These are phyloP conservation scores for Mobula birostris DNA, from an alignment of 2,113 vertebrate species.

Conservation along the genomic window DNA sequence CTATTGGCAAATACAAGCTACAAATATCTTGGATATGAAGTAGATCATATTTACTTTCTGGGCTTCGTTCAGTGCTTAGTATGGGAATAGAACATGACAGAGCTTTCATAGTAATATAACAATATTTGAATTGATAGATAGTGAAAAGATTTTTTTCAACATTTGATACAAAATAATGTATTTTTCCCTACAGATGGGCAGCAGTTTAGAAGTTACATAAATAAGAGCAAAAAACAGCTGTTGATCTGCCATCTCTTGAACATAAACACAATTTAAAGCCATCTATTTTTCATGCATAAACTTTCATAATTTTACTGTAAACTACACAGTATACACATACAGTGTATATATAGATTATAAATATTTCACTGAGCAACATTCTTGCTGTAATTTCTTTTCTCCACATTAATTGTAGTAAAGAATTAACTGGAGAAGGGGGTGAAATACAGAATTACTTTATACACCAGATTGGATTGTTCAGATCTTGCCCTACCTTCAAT, in stretches of 20 bases:
- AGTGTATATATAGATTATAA: too few relatives aligned
- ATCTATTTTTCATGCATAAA: background rate
- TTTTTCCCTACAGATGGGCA: background rate
- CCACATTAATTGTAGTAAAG: background rate
- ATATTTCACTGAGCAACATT: too few relatives aligned
- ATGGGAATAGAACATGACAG: conserved; percentile 11
- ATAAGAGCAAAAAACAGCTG: background rate
- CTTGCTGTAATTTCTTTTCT: background rate
- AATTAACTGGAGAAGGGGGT: too few relatives aligned
- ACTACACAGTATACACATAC: too few relatives aligned
- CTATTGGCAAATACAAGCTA: conserved; percentile 20
- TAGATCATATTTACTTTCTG: conserved; percentile 29
- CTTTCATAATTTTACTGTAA: background rate
- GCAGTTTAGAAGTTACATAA: background rate
- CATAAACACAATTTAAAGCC: background rate
- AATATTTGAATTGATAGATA: background rate
- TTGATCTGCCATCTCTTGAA: background rate
- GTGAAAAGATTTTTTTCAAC: background rate
- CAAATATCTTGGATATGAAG: conserved; percentile 29
- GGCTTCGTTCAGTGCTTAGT: background rate
- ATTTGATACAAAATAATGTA: background rate
- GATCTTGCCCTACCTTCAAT: background rate
- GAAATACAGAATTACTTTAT: background rate
- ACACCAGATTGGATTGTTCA: background rate
- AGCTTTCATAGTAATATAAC: background rate